Conservation (phyloP, 2,888 invertebrate genomes). For the Liodrosophila aerea region DNA sequence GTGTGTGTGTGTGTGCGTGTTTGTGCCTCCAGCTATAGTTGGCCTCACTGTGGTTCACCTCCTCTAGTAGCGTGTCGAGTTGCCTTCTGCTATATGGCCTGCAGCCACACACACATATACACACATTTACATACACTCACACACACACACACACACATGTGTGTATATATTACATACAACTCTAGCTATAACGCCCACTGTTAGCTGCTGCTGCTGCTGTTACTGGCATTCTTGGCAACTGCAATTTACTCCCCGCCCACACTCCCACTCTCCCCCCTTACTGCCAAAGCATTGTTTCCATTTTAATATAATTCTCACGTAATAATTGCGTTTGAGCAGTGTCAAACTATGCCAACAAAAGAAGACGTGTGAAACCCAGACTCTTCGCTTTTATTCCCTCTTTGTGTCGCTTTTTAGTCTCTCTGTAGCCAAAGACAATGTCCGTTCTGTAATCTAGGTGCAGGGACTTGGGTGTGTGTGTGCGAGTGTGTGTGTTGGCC, state of each 20-base stretch:
- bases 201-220: conserved; percentile 28
- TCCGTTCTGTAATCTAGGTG: conserved; percentile 18
- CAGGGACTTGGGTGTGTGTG: no score
- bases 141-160: background rate
- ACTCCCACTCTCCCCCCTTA: background rate
- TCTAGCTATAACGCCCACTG: conserved; percentile 32
- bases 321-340: conserved; percentile 78
- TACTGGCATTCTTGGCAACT: conserved; percentile 45
- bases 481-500: no score
- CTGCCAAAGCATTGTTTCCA: conserved; percentile 70
- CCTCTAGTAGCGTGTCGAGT: conserved; percentile 23
- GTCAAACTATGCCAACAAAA: conserved; percentile 61
- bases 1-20: no score
- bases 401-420: background rate
- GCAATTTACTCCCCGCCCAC: conserved; percentile 45
- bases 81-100: conserved; percentile 41
- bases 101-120: conserved; percentile 36
- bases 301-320: conserved; percentile 80
- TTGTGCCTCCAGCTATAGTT: conserved; percentile 17
- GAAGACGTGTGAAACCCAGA: conserved; percentile 47
- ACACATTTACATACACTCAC: conserved; percentile 4
- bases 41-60: no score
- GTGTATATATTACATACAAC: no score
- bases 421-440: conserved; percentile 9
- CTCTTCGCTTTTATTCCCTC: background rate